Evolutionary conservation across 2,797 vertebrate genomes (phyloP).

Genomic region (Alcedo quadribrachys): DNA sequence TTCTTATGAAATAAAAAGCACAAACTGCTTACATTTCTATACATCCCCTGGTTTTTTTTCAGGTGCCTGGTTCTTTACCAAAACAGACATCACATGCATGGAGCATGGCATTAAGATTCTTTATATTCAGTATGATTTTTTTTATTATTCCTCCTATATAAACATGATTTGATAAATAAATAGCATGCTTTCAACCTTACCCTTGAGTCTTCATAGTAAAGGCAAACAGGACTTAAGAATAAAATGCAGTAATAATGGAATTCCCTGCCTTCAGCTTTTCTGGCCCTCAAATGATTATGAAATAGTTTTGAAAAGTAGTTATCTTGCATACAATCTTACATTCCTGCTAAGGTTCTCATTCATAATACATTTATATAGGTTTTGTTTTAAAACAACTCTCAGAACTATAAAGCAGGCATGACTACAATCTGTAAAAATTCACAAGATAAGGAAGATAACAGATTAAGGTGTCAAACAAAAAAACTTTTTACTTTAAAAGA

Average conservation of each 20-base stretch:
- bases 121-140: not conserved
- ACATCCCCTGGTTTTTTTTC: not conserved
- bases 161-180: not conserved
- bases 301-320: not conserved
- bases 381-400: not conserved
- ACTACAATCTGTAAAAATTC: not conserved
- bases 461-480: not conserved
- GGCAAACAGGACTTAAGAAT: not conserved
- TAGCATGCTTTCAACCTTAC: not conserved
- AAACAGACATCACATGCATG: not conserved
- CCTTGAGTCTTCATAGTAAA: not conserved
- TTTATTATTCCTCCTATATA: not conserved
- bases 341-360: not conserved
- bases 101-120: not conserved
- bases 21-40: not conserved
- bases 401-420: not conserved
- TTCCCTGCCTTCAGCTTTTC: not conserved
- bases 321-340: not conserved
- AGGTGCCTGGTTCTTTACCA: not conserved
- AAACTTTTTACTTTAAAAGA: constrained; percentile 2
- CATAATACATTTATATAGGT: not conserved
- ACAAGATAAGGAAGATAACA: not conserved
- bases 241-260: not conserved
- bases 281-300: not conserved
- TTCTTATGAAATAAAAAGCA: not conserved